Percentiles rank a stretch among this genome's conserved stretches.
These are phyloP conservation scores for Sarcophilus harrisii DNA, from an alignment of 2,797 vertebrate genomes.

Conservation along the genomic window DNA sequence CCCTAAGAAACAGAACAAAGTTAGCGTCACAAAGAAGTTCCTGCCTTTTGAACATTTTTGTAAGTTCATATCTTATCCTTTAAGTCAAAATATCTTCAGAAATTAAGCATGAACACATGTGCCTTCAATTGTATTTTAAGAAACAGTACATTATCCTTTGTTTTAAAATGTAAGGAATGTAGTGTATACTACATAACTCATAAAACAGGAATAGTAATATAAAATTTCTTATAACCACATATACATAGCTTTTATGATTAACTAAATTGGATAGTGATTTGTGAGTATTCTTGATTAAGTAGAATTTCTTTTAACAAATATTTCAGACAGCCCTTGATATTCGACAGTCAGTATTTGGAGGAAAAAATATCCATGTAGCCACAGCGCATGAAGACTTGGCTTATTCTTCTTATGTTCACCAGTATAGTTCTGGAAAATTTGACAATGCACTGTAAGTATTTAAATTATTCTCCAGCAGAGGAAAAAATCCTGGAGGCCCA, in stretches of 20 bases:
- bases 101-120: background rate
- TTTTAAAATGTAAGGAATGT: slow-evolving; percentile 20
- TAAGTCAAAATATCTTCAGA: slow-evolving; percentile 36
- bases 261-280: background rate
- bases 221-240: background rate
- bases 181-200: background rate
- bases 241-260: slow-evolving; percentile 36
- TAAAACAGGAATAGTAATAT: background rate
- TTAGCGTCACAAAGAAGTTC: background rate
- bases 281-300: background rate
- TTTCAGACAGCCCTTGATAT: slow-evolving; percentile 97
- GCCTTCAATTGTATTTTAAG: slow-evolving; percentile 40
- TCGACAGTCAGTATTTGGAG: slow-evolving; percentile 98
- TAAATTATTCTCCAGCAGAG: background rate
- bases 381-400: slow-evolving; percentile 98
- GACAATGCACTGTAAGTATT: slow-evolving; percentile 97
- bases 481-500: slow-evolving; percentile 30
- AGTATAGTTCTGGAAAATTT: slow-evolving; percentile 99
- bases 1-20: background rate
- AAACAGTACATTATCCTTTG: slow-evolving; percentile 19
- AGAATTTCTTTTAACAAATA: slow-evolving; percentile 34
- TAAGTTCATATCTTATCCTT: slow-evolving; percentile 23
- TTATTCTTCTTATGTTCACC: slow-evolving; percentile 98
- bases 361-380: slow-evolving; percentile 99
- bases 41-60: background rate